Percentiles rank a stretch among this genome's conserved stretches.
These are phyloP conservation scores for Epizoanthus fatuus DNA, from an alignment of 92 coral and sea anemone species.

Conservation along the genomic window DNA sequence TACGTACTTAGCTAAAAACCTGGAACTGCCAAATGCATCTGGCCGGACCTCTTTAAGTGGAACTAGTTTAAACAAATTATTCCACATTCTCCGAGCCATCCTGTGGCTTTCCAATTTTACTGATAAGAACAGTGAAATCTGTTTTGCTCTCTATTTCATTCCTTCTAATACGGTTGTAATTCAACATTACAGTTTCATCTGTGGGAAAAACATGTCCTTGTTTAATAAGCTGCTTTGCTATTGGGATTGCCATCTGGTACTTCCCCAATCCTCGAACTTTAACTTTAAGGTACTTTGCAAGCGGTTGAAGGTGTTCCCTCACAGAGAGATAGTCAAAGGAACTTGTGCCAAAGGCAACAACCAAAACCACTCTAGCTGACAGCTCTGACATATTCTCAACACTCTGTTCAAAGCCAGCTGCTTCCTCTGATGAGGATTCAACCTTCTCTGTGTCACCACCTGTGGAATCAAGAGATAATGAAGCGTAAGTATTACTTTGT, in stretches of 20 bases:
- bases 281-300: constrained; percentile 46
- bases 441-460: constrained; percentile 51
- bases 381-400: constrained; percentile 42
- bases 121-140: constrained; percentile 26
- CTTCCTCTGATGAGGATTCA: constrained; percentile 36
- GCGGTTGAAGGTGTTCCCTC: constrained; percentile 39
- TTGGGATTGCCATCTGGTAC: constrained; percentile 48
- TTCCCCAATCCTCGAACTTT: constrained; percentile 54
- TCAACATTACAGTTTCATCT: constrained; percentile 32
- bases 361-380: constrained; percentile 51
- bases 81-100: background rate
- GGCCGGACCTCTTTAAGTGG: background rate
- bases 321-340: constrained; percentile 54
- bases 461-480: background rate
- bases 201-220: constrained; percentile 17
- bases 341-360: constrained; percentile 31
- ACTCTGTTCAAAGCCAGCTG: constrained; percentile 44
- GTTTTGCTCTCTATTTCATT: constrained; percentile 31
- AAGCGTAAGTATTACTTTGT: background rate
- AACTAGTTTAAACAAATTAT: background rate
- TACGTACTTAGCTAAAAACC: too few species aligned
- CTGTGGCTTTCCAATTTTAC: constrained; percentile 16
- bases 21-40: too few species aligned
- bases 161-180: constrained; percentile 37
- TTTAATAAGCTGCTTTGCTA: constrained; percentile 43